Conservation (phyloP, 2,888 invertebrate genomes). For the Arge pagana region DNA sequence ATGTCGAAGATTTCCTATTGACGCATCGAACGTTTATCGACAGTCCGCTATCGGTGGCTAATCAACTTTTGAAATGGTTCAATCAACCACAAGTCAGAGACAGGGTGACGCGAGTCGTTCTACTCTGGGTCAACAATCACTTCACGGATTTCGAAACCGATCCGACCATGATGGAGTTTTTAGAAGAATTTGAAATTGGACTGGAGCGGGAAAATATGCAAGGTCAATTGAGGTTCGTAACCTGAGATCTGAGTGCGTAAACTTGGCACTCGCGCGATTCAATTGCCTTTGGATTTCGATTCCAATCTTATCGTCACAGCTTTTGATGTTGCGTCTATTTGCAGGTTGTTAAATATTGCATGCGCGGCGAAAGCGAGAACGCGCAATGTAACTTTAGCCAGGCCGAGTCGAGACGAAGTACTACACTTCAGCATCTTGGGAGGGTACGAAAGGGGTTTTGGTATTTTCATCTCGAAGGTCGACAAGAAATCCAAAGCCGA, state of each 20-base stretch:
- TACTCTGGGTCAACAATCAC: slow-evolving; percentile 99
- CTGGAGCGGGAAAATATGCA: slow-evolving; percentile 85
- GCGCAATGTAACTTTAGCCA: slow-evolving; percentile 86
- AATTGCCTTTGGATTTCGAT: not conserved
- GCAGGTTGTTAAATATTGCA: slow-evolving; percentile 86
- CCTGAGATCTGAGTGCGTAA: not conserved
- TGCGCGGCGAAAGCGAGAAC: slow-evolving; percentile 96
- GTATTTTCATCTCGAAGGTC: slow-evolving; percentile 94
- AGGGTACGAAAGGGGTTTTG: slow-evolving; percentile 89
- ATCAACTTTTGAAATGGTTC: slow-evolving; percentile 89
- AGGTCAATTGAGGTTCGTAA: slow-evolving; percentile 68
- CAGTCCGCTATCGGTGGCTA: slow-evolving; percentile 83
- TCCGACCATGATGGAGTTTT: slow-evolving; percentile 93
- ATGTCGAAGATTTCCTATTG: slow-evolving; percentile 96
- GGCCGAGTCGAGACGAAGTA: slow-evolving; percentile 91
- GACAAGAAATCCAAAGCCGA: slow-evolving; percentile 93
- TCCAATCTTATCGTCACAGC: too few species aligned
- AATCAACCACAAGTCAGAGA: slow-evolving; percentile 78
- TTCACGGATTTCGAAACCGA: slow-evolving; percentile 98
- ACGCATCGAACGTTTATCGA: slow-evolving; percentile 96
- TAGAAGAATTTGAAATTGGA: slow-evolving; percentile 88
- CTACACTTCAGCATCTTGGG: slow-evolving; percentile 93
- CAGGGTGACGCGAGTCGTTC: slow-evolving; percentile 91
- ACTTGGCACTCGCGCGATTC: not conserved
- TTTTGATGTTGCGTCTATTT: too few species aligned